Percentiles rank a stretch among this genome's conserved stretches.
These are phyloP conservation scores for Channa striata DNA, from an alignment of 2,797 vertebrate genomes.

Conservation along the genomic window DNA sequence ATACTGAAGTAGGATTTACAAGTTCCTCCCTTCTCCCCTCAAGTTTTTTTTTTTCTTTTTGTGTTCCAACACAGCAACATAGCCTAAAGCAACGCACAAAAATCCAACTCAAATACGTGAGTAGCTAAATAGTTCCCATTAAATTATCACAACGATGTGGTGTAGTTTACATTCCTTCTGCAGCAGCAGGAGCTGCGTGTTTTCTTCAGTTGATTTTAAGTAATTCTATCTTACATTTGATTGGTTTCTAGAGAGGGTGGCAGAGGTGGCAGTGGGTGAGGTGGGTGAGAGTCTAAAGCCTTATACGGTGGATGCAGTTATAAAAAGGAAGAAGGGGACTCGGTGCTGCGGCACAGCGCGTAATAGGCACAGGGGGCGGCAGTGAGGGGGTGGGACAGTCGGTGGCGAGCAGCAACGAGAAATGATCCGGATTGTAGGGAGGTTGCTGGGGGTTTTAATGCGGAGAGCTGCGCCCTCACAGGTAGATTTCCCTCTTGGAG, in stretches of 20 bases:
- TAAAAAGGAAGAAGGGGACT: constrained; percentile 65
- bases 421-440: not conserved
- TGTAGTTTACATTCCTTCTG: constrained; percentile 84
- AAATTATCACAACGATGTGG: constrained; percentile 80
- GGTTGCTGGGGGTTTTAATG: constrained; percentile 15
- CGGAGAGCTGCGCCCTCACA: constrained; percentile 85
- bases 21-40: constrained; percentile 37
- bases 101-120: constrained; percentile 67
- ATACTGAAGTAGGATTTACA: constrained; percentile 74
- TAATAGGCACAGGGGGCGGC: constrained; percentile 90
- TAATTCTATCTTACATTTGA: constrained; percentile 73
- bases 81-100: constrained; percentile 68
- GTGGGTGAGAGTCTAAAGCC: constrained; percentile 72
- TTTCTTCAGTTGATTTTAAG: constrained; percentile 52
- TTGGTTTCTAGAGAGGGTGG: constrained; percentile 58
- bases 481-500: constrained; percentile 98
- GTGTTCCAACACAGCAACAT: constrained; percentile 57
- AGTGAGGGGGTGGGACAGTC: constrained; percentile 45
- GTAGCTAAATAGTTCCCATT: constrained; percentile 77
- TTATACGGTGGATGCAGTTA: constrained; percentile 85
- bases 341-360: constrained; percentile 79
- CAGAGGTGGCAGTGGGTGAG: constrained; percentile 31
- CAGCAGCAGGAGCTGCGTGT: constrained; percentile 59
- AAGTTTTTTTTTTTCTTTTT: constrained; percentile 44
- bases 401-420: constrained; percentile 47